phyloP scores from a whole-genome alignment of 2,888 invertebrate species.

The Hypsopygia costalis region DNA sequence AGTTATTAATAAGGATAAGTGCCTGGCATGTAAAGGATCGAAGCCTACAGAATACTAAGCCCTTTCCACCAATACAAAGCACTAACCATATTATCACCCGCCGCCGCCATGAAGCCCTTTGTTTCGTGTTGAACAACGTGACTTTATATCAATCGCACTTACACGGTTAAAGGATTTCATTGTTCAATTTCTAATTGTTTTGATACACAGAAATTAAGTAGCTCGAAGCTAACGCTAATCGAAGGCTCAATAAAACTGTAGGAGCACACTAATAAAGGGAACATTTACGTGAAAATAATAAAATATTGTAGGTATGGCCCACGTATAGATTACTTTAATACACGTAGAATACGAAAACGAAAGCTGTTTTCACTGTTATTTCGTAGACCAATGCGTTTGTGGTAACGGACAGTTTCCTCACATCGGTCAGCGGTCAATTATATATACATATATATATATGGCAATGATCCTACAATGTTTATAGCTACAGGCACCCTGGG shows the following conservation, averaged over 20 bases:
- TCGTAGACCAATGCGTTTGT: no score
- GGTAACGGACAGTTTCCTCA: no score
- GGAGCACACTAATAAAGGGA: no score
- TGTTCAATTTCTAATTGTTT: slow-evolving; percentile 2
- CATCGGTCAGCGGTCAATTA: no score
- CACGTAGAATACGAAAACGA: no score
- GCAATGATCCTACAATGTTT: no score
- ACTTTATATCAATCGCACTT: slow-evolving; percentile 11
- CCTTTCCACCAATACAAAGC: slow-evolving; percentile 1
- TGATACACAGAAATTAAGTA: neutral
- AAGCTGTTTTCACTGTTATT: no score
- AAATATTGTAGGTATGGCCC: no score
- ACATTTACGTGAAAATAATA: no score
- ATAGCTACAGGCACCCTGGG: no score
- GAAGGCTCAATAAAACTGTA: slow-evolving; percentile 8
- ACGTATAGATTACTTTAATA: no score
- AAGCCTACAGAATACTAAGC: slow-evolving; percentile 1
- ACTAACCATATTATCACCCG: slow-evolving; percentile 20
- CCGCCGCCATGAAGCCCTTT: slow-evolving; percentile 21
- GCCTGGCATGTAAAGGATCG: neutral
- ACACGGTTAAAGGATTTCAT: slow-evolving; percentile 12
- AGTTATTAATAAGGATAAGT: neutral
- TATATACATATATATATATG: no score
- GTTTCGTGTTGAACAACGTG: slow-evolving; percentile 19
- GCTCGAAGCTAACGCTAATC: neutral